Conservation (phyloP, 2,113 vertebrate genomes). For the Oryzias woworae region DNA sequence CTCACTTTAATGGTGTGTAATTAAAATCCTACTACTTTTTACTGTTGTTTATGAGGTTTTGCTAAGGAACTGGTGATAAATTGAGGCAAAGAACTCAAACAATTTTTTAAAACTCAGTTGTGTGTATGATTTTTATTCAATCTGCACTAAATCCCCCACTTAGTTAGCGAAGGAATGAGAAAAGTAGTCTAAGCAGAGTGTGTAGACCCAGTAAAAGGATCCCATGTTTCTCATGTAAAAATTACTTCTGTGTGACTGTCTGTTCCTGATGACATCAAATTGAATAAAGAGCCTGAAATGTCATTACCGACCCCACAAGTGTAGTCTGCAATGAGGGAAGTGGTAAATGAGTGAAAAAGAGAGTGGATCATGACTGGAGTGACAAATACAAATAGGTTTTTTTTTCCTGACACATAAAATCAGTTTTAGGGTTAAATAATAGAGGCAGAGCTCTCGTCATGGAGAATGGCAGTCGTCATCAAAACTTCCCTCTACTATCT, state of each 20-base stretch:
- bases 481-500: no score
- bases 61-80: not conserved
- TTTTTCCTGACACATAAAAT: not conserved
- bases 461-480: no score
- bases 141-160: not conserved
- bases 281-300: not conserved
- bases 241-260: not conserved
- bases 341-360: not conserved
- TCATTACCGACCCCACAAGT: not conserved
- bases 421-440: not conserved
- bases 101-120: no score
- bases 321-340: not conserved
- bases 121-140: not conserved
- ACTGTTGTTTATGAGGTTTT: slow-evolving; percentile 16
- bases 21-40: slow-evolving; percentile 18
- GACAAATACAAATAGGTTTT: not conserved
- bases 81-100: no score
- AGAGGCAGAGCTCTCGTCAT: not conserved
- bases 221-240: slow-evolving; percentile 3
- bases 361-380: not conserved
- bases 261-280: not conserved
- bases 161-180: not conserved
- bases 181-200: no score
- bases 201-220: not conserved
- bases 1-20: not conserved